phyloP scores from a whole-genome alignment of 2,797 vertebrate species.

The Coregonus ussuriensis region DNA sequence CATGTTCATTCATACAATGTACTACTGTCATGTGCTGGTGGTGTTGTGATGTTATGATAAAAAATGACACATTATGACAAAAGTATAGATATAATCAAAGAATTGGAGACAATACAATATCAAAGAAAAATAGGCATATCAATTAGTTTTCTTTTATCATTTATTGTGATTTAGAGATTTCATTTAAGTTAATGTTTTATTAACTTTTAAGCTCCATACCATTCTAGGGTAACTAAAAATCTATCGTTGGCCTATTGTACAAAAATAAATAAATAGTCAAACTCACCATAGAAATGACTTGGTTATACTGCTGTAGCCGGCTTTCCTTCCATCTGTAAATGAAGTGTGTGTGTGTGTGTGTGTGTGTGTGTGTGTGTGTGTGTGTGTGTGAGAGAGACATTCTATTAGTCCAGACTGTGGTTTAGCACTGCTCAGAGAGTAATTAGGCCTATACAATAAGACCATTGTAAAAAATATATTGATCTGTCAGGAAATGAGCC shows the following conservation, averaged over 20 bases:
- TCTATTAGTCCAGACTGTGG: constrained; percentile 42
- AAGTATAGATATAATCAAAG: too few species aligned
- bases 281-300: constrained; percentile 16
- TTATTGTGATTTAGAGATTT: neutral
- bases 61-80: neutral
- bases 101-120: neutral
- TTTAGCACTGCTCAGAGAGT: constrained; percentile 58
- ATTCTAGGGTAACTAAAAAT: neutral
- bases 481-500: constrained; percentile 22
- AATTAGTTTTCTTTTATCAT: neutral
- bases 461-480: constrained; percentile 61
- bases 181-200: neutral
- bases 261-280: constrained; percentile 1
- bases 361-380: constrained; percentile 18
- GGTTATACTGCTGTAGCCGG: constrained; percentile 1
- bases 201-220: neutral
- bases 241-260: neutral
- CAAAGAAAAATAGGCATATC: neutral
- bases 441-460: constrained; percentile 57
- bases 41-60: neutral
- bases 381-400: constrained; percentile 34
- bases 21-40: neutral
- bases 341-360: constrained; percentile 1
- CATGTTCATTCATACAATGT: constrained; percentile 4
- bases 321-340: constrained; percentile 12